phyloP scores from a whole-genome alignment of 2,797 vertebrate genomes.

The Acestrorhynchus altus region DNA sequence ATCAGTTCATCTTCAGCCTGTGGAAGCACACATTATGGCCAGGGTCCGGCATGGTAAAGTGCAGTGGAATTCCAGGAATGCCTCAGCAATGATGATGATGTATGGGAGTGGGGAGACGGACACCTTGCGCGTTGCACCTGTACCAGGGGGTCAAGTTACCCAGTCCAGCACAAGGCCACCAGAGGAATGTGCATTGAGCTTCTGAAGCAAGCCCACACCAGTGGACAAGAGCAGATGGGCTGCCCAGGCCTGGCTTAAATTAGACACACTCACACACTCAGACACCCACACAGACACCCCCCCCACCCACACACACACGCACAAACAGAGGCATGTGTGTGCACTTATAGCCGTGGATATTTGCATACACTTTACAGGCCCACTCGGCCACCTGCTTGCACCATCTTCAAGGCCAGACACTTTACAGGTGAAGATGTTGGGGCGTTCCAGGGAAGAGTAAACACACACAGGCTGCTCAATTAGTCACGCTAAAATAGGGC shows the following conservation, averaged over 20 bases:
- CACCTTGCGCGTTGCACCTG: constrained; percentile 83
- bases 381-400: constrained; percentile 45
- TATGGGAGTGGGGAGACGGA: constrained; percentile 50
- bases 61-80: constrained; percentile 73
- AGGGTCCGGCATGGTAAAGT: constrained; percentile 46
- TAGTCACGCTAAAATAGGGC: constrained; percentile 27
- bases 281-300: constrained; percentile 36
- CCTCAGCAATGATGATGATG: constrained; percentile 61
- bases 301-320: constrained; percentile 33
- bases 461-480: constrained; percentile 41
- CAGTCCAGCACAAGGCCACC: constrained; percentile 52
- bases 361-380: constrained; percentile 51
- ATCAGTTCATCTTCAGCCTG: constrained; percentile 42
- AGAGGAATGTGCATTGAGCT: constrained; percentile 63
- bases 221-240: constrained; percentile 61
- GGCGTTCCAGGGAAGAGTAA: constrained; percentile 34
- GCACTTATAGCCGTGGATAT: constrained; percentile 47
- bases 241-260: constrained; percentile 57
- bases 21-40: constrained; percentile 59
- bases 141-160: constrained; percentile 65
- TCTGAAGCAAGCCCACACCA: constrained; percentile 52
- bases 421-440: constrained; percentile 51
- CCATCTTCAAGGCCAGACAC: constrained; percentile 13
- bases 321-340: constrained; percentile 35
- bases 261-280: constrained; percentile 47